Evolutionary conservation across 1,140 invertebrate species (phyloP).

Genomic region (Phocides pigmalion): DNA sequence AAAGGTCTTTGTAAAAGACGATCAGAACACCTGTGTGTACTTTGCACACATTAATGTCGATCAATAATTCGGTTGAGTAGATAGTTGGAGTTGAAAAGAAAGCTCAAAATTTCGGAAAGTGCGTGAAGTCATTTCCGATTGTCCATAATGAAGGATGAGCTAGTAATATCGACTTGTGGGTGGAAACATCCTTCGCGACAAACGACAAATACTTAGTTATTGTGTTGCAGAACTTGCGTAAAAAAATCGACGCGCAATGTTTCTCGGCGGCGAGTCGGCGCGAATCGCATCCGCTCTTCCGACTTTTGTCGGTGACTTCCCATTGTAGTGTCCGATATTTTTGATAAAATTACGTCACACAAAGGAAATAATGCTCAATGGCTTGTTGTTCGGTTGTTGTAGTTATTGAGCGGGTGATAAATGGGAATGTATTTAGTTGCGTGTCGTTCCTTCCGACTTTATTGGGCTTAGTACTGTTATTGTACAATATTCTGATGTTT

Average conservation of each 20-base stretch:
- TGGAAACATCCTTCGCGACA: constrained; percentile 79
- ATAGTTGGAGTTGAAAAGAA: constrained; percentile 56
- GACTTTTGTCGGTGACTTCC: constrained; percentile 74
- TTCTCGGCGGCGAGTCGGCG: constrained; percentile 71
- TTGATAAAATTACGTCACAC: constrained; percentile 81
- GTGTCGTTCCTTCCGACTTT: constrained; percentile 67
- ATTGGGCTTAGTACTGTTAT: constrained; percentile 58
- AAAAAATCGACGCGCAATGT: constrained; percentile 62
- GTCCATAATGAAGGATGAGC: constrained; percentile 75
- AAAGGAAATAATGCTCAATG: constrained; percentile 64
- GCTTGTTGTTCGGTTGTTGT: constrained; percentile 78
- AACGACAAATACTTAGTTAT: constrained; percentile 54
- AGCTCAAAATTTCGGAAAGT: constrained; percentile 73
- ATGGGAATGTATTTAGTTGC: constrained; percentile 50
- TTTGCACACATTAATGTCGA: constrained; percentile 47
- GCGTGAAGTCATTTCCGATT: constrained; percentile 76
- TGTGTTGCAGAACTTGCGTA: constrained; percentile 65
- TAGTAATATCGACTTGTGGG: constrained; percentile 66
- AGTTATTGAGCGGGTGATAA: constrained; percentile 78
- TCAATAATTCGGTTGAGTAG: constrained; percentile 28
- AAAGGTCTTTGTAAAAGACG: constrained; percentile 20
- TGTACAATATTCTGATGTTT: constrained; percentile 52
- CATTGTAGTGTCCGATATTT: constrained; percentile 76
- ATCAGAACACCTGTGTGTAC: constrained; percentile 69
- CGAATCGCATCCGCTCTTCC: constrained; percentile 82